Base-by-base conservation (phyloP, 1,140 invertebrate genomes). In the Drosophila sulfurigaster region DNA sequence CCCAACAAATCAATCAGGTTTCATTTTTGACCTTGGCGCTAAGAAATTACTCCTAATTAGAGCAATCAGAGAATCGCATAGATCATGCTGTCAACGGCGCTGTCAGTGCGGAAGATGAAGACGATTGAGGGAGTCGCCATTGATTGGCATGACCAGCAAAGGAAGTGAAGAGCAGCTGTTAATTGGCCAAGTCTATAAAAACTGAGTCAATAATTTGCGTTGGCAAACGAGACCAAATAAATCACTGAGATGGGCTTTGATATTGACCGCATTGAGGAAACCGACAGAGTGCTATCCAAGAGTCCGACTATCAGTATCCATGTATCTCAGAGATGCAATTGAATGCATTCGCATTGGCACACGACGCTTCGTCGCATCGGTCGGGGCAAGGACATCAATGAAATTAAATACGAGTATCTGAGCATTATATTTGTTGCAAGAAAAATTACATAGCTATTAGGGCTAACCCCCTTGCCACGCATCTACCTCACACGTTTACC, bases 381-480 rank as follows among this genome's bases (percentile, higher is more conserved):
- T 3, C 20, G 20, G 32, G 79, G 79, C 79, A 80, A 80, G 83
- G 83, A 87, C 83, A 82, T 87, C 83, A 87, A 87, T 82, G 83
- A 74, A 86, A 77, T 87, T 72, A 87, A 81, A 64, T 57, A 20
- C 35, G 15, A 57, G 32, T 65, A 45, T 45, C 46, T 35, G 25
- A 60, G 58, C 48, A 54, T 68, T 48, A 57, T 63, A 69, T 75
- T 81, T 87, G 62, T 63, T 70, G 52, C 71, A 52, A 52, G 56
- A 83, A 83, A 88, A 88, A 88, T 88, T 88, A 88, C 85, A 85
- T 88, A 85, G 70, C 85, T 76, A 89, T 88, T 88, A 89, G 63
- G 51, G 6, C n/a, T 5, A 10, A 3, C 10, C 43, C 51, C 45
- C 32, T 57, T 43, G 38, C n/a, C 51, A 3, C 7, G 43, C n/a